These are phyloP conservation scores for Orius insidiosus DNA, from an alignment of 1,140 invertebrate species.

Conservation along the genomic window DNA sequence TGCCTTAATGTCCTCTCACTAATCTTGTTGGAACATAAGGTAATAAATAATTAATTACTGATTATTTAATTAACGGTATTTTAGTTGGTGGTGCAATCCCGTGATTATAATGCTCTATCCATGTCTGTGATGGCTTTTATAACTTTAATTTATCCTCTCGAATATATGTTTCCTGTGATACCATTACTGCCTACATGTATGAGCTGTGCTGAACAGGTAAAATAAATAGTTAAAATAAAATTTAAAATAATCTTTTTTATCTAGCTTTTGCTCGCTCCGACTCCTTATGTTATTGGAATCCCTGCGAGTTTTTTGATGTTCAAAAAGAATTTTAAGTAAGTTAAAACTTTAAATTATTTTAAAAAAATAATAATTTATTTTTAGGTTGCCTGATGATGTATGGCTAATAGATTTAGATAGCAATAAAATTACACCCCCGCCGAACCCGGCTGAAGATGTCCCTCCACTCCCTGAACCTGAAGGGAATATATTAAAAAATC, in stretches of 20 bases:
- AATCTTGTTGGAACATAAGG: slow-evolving; percentile 95
- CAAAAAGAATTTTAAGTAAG: slow-evolving; percentile 79
- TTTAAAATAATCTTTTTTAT: slow-evolving; percentile 21
- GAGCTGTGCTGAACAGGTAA: slow-evolving; percentile 89
- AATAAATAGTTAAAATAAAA: not conserved
- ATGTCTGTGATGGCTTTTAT: slow-evolving; percentile 99
- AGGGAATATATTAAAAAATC: slow-evolving; percentile 82
- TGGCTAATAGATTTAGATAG: slow-evolving; percentile 97
- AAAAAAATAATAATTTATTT: slow-evolving; percentile 10
- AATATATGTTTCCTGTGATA: slow-evolving; percentile 99
- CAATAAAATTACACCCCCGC: slow-evolving; percentile 67
- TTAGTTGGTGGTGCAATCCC: slow-evolving; percentile 80
- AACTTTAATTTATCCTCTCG: slow-evolving; percentile 94
- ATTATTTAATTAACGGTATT: slow-evolving; percentile 14
- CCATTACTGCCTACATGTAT: slow-evolving; percentile 94
- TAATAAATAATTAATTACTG: slow-evolving; percentile 17
- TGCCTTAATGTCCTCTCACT: slow-evolving; percentile 90
- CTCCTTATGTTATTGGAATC: slow-evolving; percentile 96
- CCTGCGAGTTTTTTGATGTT: slow-evolving; percentile 90
- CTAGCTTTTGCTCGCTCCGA: slow-evolving; percentile 82
- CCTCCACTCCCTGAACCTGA: slow-evolving; percentile 86
- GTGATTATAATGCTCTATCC: slow-evolving; percentile 96
- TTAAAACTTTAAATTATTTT: not conserved
- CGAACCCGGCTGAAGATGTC: slow-evolving; percentile 44
- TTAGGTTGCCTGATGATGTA: slow-evolving; percentile 86